Conservation (phyloP, 1,140 invertebrate genomes). For the Teleopsis dalmanni region DNA sequence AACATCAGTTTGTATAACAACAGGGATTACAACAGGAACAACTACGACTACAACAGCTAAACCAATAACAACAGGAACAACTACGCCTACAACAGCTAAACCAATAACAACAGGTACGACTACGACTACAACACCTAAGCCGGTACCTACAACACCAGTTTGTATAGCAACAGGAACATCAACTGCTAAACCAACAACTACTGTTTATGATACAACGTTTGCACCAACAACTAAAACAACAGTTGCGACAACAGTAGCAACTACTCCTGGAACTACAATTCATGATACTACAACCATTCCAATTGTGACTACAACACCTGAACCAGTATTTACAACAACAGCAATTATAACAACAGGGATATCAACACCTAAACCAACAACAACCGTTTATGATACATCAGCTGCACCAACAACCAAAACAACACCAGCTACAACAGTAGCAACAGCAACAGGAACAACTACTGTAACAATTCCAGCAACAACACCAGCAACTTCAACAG, state of each 20-base stretch:
- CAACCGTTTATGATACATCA: background rate
- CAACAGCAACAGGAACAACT: background rate
- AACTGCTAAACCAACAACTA: background rate
- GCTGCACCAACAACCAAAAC: background rate
- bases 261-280: background rate
- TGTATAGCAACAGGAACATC: background rate
- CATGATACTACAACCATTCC: background rate
- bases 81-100: background rate
- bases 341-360: background rate
- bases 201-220: background rate
- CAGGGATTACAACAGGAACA: no score
- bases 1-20: no score
- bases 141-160: background rate
- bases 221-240: background rate
- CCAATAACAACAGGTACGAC: background rate
- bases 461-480: background rate
- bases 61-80: no score
- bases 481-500: background rate
- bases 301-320: background rate
- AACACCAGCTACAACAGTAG: background rate
- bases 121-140: background rate
- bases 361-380: background rate
- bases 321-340: background rate
- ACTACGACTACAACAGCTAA: no score
- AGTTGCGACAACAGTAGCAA: background rate